Evolutionary conservation across 1,140 invertebrate genomes (phyloP), one percentile per base, ranked within the genome.

Genomic region (Megalopta genalis): DNA sequence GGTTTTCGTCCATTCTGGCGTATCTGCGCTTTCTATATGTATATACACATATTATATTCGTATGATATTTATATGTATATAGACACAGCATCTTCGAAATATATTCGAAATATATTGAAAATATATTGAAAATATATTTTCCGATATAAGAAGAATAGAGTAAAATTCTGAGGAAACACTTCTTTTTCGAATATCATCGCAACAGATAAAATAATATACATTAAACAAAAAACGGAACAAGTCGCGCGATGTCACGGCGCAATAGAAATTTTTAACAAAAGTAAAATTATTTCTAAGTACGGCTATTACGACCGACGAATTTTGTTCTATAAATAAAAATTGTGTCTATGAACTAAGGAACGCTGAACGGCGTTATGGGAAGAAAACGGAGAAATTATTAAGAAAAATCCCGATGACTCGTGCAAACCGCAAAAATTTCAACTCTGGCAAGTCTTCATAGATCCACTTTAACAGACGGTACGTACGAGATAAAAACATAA

Each of bases 1-100:
- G 66, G 74, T 81, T 78, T 85, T 70, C 71, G 68, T 82, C 67
- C 80, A 82, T 67, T 37, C 81, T 75, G 63, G 57, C 39, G 46
- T 76, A 74, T 57, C 6, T 57, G 6, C n/a, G 21, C 32, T 57
- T 18, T 52, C 14, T 16, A 57, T 21, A 21, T 57, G 21, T 57
- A 57, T 21, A n/a, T 57, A n/a, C n/a, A n/a, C 9, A 21, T 57
- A 54, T 54, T 54, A 21, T 54, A 21, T 21, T 21, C 16, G 49
- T 21, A 21, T 18, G 7, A 54, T 21, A 21, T 54, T 54, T 54
- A n/a, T 57, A n/a, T 21, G 54, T 57, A n/a, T n/a, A 21, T n/a
- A 9, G 7, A n/a, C n/a, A 57, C n/a, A n/a, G 54, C n/a, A 57
- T 57, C 42, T 12, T 46, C 9, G 0, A 46, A 46, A 46, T 46